Conservation (phyloP, 2,113 vertebrate species). For the Gobius niger region DNA sequence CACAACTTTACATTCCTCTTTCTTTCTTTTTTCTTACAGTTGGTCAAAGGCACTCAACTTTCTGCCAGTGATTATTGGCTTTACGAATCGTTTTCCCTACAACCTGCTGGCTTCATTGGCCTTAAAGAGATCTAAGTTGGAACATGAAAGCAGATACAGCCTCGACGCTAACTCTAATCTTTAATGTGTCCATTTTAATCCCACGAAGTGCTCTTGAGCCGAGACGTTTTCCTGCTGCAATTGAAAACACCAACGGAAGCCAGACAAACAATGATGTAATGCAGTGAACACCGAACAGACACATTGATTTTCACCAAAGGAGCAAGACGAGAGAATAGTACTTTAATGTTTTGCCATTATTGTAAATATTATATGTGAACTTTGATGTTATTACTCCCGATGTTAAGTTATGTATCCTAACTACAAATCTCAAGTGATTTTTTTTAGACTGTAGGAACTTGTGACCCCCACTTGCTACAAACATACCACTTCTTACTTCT, state of each 20-base stretch:
- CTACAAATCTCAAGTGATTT: too few relatives aligned
- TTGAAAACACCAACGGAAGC: slow-evolving; percentile 5
- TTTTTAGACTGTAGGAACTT: too few relatives aligned
- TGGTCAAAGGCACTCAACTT: background rate
- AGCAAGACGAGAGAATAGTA: background rate
- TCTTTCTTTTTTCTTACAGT: background rate
- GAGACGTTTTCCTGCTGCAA: slow-evolving; percentile 12
- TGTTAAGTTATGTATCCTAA: too few relatives aligned
- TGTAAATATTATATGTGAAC: too few relatives aligned
- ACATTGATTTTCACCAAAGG: background rate
- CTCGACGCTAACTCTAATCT: slow-evolving; percentile 1
- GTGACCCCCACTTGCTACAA: background rate
- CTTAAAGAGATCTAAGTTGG: slow-evolving; percentile 5
- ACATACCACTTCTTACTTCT: background rate
- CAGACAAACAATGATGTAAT: background rate
- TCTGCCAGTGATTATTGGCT: background rate
- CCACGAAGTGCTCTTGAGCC: slow-evolving; percentile 6
- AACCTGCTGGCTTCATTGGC: background rate
- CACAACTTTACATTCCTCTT: slow-evolving; percentile 46
- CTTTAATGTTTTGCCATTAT: too few relatives aligned
- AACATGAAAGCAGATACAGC: slow-evolving; percentile 14
- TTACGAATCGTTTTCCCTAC: slow-evolving; percentile 7
- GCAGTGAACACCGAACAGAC: background rate
- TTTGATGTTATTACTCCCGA: too few relatives aligned
- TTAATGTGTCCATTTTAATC: slow-evolving; percentile 18